phyloP scores from a whole-genome alignment of 2,113 vertebrate species.

The Pyrgilauda ruficollis region DNA sequence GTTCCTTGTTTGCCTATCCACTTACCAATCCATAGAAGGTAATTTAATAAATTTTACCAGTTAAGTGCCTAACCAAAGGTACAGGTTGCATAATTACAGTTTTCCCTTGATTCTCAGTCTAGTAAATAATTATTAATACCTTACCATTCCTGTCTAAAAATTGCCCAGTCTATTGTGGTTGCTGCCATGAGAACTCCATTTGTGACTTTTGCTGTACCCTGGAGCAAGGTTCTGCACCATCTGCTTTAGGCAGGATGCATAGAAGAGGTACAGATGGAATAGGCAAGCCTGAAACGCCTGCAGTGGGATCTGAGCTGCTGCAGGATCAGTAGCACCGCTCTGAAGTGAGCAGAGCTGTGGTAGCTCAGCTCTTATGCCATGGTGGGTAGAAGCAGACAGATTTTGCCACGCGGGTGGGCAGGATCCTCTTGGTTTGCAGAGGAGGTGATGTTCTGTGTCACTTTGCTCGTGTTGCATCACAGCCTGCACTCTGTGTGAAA shows the following conservation, averaged over 20 bases:
- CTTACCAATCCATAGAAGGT: neutral
- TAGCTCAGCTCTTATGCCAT: neutral
- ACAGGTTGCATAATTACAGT: neutral
- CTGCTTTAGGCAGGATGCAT: neutral
- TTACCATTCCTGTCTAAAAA: neutral
- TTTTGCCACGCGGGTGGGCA: rapidly evolving
- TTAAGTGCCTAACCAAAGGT: neutral
- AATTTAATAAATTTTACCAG: neutral
- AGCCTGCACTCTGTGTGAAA: neutral
- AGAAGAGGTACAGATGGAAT: neutral
- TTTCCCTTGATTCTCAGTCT: neutral
- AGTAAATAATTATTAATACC: neutral
- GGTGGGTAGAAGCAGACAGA: neutral
- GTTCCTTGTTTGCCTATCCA: neutral
- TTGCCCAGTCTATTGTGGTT: neutral
- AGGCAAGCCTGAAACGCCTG: neutral
- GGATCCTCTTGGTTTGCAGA: neutral
- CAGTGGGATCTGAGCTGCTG: neutral
- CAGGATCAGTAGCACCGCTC: neutral
- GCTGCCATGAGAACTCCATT: neutral
- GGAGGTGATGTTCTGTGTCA: neutral
- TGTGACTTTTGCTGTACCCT: neutral
- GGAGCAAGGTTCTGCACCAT: neutral
- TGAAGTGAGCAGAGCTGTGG: neutral
- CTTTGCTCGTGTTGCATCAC: rapidly evolving